Evolutionary conservation across 2,888 invertebrate genomes (phyloP).

Genomic region (Smittia aterrima): DNA sequence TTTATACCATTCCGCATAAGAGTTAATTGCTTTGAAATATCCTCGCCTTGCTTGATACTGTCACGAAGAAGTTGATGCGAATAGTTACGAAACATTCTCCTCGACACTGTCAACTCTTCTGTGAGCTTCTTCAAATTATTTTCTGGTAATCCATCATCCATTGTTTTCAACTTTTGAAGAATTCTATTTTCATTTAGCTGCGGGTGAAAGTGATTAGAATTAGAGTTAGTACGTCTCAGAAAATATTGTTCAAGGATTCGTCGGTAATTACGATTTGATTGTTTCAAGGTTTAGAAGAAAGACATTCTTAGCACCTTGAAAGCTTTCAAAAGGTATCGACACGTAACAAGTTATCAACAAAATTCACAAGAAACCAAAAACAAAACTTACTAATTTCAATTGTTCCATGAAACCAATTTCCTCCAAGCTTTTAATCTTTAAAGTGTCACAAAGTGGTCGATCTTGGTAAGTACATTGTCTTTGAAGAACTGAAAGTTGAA

Average conservation of each 20-base stretch:
- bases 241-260: not conserved
- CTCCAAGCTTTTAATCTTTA: conserved; percentile 69
- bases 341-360: too few species aligned
- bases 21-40: not conserved
- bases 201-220: too few species aligned
- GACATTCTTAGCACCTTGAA: too few species aligned
- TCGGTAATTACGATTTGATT: not conserved
- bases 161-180: conserved; percentile 53
- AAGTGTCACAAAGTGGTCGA: conserved; percentile 71
- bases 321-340: too few species aligned
- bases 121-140: conserved; percentile 53
- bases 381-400: conserved; percentile 49
- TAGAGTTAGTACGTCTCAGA: too few species aligned
- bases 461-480: conserved; percentile 69
- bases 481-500: conserved; percentile 54
- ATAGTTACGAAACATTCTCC: conserved; percentile 53
- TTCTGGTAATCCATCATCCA: conserved; percentile 53
- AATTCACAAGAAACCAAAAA: too few species aligned
- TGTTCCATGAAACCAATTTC: conserved; percentile 54
- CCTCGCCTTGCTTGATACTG: conserved; percentile 50
- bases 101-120: conserved; percentile 53
- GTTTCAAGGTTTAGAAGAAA: not conserved
- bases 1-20: conserved; percentile 51
- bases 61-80: conserved; percentile 53
- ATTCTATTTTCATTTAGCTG: conserved; percentile 54